Percentiles rank a stretch among this genome's conserved stretches.
phyloP scores from a whole-genome alignment of 2,113 vertebrate species.

The Mustelus asterias region DNA sequence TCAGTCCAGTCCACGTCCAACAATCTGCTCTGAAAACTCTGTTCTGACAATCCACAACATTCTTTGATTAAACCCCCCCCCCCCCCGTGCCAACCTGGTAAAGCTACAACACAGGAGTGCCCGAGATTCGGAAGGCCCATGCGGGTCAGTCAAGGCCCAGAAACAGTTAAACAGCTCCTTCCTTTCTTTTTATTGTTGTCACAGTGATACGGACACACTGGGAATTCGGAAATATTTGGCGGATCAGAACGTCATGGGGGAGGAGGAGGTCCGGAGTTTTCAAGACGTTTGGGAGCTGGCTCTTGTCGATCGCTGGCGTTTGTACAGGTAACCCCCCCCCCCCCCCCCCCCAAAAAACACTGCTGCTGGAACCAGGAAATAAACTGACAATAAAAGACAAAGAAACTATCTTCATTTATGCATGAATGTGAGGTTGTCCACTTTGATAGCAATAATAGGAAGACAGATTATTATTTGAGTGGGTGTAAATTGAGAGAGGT shows the following conservation, averaged over 20 bases:
- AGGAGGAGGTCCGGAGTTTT: neutral
- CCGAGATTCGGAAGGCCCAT: neutral
- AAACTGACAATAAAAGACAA: neutral
- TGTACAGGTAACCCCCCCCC: slow-evolving; percentile 25
- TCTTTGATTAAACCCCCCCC: too few species aligned
- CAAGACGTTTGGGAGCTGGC: neutral
- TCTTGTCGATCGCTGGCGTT: neutral
- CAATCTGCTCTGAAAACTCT: too few species aligned
- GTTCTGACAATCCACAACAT: too few species aligned
- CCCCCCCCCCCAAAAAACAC: neutral
- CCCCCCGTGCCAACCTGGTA: too few species aligned
- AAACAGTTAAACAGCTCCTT: neutral
- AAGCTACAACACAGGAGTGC: too few species aligned
- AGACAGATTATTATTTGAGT: too few species aligned
- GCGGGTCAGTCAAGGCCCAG: neutral
- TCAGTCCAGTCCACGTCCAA: too few species aligned
- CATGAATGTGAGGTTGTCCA: too few species aligned
- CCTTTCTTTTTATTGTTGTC: neutral
- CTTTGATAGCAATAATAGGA: too few species aligned
- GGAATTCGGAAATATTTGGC: neutral
- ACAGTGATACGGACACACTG: neutral
- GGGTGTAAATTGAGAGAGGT: too few species aligned
- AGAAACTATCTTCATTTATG: neutral
- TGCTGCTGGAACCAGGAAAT: neutral
- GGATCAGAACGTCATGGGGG: neutral